Evolutionary conservation across 1,140 invertebrate species (phyloP).

Genomic region (Caenorhabditis inopinata): DNA sequence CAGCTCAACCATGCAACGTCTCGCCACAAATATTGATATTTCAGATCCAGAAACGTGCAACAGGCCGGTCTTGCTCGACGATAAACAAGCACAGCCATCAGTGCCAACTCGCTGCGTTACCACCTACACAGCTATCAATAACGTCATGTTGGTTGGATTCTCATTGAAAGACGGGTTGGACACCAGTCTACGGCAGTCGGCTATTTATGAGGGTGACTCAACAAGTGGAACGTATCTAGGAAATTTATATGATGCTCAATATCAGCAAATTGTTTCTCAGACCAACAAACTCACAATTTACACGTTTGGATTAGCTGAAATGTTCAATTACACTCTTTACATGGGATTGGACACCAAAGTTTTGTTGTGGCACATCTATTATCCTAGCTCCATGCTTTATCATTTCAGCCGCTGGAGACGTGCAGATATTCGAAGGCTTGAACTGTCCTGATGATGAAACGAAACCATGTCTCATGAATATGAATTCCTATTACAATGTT

Average conservation of each 20-base stretch:
- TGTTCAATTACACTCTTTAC: background rate
- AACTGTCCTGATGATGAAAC: too few species aligned
- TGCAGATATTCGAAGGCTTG: background rate
- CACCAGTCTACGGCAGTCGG: constrained; percentile 3
- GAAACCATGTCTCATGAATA: too few species aligned
- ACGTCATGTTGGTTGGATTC: background rate
- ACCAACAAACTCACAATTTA: background rate
- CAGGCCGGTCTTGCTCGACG: background rate
- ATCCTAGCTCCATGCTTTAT: background rate
- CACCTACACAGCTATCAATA: background rate
- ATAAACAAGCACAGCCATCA: background rate
- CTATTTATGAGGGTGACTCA: background rate
- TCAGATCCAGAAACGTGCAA: background rate
- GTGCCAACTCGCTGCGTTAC: background rate
- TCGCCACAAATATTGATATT: background rate
- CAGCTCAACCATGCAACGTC: background rate
- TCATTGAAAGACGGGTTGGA: background rate
- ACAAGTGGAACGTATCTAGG: background rate
- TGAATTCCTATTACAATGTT: too few species aligned
- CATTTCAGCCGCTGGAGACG: background rate
- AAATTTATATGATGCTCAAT: background rate
- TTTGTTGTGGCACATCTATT: background rate
- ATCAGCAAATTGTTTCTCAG: background rate
- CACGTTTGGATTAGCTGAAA: background rate
- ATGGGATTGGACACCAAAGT: background rate